A percentile compares a stretch with the other conserved stretches of the same genome.
These are phyloP conservation scores for Onychostruthus taczanowskii DNA, from an alignment of 2,113 vertebrate genomes.

Conservation along the genomic window DNA sequence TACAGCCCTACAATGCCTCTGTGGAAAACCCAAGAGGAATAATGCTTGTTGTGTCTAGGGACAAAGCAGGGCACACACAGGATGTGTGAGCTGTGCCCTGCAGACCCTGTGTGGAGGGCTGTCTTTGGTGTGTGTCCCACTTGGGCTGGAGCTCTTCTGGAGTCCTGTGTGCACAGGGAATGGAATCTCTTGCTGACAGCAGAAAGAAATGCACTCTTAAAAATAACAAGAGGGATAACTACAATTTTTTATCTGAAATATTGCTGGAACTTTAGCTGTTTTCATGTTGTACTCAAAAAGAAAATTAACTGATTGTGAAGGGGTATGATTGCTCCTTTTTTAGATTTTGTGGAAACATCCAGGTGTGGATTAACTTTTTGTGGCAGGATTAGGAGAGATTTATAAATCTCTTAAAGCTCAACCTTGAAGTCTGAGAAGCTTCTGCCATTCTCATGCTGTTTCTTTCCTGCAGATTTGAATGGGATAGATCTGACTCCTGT, in stretches of 20 bases:
- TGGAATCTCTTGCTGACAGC: background rate
- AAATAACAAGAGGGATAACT: background rate
- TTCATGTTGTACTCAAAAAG: background rate
- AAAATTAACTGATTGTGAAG: background rate
- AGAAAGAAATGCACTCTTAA: background rate
- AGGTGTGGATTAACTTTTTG: background rate
- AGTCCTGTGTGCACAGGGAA: background rate
- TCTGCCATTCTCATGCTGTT: background rate
- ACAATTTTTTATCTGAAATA: background rate
- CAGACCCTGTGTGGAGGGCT: background rate
- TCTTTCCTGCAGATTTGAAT: constrained; percentile 83
- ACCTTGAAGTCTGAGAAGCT: background rate
- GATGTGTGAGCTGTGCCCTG: background rate
- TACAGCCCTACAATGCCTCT: background rate
- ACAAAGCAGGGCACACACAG: background rate
- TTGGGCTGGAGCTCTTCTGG: background rate
- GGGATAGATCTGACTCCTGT: constrained; percentile 92
- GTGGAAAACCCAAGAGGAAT: background rate
- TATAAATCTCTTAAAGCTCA: background rate
- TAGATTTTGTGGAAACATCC: background rate
- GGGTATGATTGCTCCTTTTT: background rate
- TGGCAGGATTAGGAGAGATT: background rate
- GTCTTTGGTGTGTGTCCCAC: background rate
- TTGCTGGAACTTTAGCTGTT: background rate
- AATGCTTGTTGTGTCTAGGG: background rate